Evolutionary conservation across 2,113 vertebrate species (phyloP).

Genomic region (Bucco capensis): DNA sequence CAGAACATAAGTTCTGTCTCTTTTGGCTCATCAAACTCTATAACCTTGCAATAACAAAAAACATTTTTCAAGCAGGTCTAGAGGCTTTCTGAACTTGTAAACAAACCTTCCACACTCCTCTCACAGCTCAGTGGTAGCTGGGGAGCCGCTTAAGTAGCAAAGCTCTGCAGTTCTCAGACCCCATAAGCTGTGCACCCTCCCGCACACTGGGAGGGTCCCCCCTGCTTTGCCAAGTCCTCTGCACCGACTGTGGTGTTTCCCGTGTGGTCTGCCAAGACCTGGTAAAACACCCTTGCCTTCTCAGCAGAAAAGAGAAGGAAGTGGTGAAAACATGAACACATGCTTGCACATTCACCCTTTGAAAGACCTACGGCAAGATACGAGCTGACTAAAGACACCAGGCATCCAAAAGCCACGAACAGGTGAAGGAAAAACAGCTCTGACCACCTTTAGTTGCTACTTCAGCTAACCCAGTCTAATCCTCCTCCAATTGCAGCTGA

Average conservation of each 20-base stretch:
- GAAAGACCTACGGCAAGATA: neutral
- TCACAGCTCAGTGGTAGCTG: fast-evolving
- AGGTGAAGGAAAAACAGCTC: neutral
- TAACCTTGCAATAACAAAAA: neutral
- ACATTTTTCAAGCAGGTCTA: neutral
- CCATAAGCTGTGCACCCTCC: neutral
- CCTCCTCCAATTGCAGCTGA: neutral
- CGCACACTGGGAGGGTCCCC: neutral
- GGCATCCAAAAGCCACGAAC: neutral
- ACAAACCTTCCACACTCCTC: neutral
- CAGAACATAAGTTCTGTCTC: neutral
- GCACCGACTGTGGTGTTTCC: fast-evolving
- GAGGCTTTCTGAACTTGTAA: neutral
- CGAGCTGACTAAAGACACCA: neutral
- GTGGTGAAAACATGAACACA: neutral
- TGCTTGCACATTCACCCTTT: neutral
- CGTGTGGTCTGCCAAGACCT: fast-evolving
- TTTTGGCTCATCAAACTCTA: neutral
- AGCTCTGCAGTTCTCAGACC: neutral
- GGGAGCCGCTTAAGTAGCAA: neutral
- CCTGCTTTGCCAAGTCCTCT: neutral
- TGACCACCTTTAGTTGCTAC: neutral
- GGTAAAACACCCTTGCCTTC: fast-evolving
- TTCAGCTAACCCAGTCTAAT: neutral
- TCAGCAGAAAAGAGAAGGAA: conserved; percentile 43